These are phyloP conservation scores for Trichonephila inaurata DNA, from an alignment of 1,140 invertebrate species.

Conservation along the genomic window DNA sequence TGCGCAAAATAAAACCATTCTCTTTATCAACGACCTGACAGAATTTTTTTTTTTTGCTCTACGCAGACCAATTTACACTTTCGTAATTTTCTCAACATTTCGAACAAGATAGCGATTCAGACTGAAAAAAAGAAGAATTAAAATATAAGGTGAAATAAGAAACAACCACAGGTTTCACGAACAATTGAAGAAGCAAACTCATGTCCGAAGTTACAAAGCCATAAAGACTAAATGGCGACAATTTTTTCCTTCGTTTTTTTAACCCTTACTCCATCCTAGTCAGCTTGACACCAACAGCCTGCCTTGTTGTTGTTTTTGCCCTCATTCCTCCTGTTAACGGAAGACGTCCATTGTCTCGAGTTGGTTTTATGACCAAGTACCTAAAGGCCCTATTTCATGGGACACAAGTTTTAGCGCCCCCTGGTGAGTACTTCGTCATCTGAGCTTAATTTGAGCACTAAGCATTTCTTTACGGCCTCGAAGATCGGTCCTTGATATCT, in stretches of 20 bases:
- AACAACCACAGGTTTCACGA: constrained; percentile 22
- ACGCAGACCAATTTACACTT: no score
- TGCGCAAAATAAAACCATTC: no score
- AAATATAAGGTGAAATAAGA: background rate
- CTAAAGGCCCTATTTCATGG: constrained; percentile 56
- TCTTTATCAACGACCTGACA: no score
- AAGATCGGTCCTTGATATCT: constrained; percentile 52
- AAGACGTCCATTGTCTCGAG: constrained; percentile 35
- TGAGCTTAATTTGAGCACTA: constrained; percentile 58
- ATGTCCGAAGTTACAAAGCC: background rate
- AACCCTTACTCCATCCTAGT: background rate
- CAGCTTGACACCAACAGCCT: constrained; percentile 12
- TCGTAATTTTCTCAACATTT: no score
- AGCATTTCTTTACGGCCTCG: constrained; percentile 56
- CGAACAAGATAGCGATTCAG: no score
- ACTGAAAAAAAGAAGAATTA: background rate
- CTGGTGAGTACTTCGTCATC: constrained; percentile 44
- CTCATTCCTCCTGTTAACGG: constrained; percentile 5
- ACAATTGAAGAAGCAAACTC: constrained; percentile 28
- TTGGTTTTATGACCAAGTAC: constrained; percentile 54
- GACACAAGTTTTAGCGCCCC: constrained; percentile 47
- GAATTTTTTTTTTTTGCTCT: no score
- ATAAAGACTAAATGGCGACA: constrained; percentile 15
- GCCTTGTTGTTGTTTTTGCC: constrained; percentile 11
- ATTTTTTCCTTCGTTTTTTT: background rate